Base-by-base conservation (phyloP, 2,113 vertebrate genomes). In the Felis catus region DNA sequence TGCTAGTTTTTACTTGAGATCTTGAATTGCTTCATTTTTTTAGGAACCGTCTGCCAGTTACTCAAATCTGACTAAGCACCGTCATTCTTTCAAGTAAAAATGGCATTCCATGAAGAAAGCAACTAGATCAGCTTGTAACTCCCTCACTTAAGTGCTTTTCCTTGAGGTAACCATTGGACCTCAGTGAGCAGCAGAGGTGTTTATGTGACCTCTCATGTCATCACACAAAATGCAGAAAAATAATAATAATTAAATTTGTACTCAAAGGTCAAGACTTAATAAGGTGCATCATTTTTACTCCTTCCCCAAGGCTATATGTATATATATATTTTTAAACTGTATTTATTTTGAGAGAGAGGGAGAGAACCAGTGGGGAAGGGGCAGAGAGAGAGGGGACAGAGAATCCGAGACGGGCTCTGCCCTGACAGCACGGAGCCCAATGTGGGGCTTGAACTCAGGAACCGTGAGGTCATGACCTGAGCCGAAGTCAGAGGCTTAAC, bases 21-120 rank as follows among this genome's bases (percentile, higher is more conserved):
- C 79, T 74, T 91, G 96, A 92, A 36, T 78, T 61, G 16, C 51
- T 97, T 95, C 5, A 9, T 51, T 73, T 58, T 81, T 92, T 74
- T 14, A 70, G 41, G 55, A 81, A 70, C 53, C 58, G 29, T 55
- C 68, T 79, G n/a, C 53, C 61, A 41, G 2, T 27, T 70, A 16
- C 63, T 2, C 19, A 66, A 18, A 5, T 82, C 12, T 29, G 53
- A 10, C 39, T 27, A 58, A 70, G 25, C 2, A 36, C 18, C 48
- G 53, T 65, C 51, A 63, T 71, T 85, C 85, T 88, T 91, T 82
- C 29, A 48, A 41, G 68, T 65, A 31, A 63, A 97, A 80, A 7
- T 74, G 80, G 9, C 65, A n/a, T 83, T 71, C 58, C 4, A 1
- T 41, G 51, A 48, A 90, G 80, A 92, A 96, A 80, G n/a, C 23